A percentile compares a stretch with the other conserved stretches of the same genome.
These are phyloP conservation scores for Macrotis lagotis DNA, from an alignment of 2,113 vertebrate species.

Conservation along the genomic window DNA sequence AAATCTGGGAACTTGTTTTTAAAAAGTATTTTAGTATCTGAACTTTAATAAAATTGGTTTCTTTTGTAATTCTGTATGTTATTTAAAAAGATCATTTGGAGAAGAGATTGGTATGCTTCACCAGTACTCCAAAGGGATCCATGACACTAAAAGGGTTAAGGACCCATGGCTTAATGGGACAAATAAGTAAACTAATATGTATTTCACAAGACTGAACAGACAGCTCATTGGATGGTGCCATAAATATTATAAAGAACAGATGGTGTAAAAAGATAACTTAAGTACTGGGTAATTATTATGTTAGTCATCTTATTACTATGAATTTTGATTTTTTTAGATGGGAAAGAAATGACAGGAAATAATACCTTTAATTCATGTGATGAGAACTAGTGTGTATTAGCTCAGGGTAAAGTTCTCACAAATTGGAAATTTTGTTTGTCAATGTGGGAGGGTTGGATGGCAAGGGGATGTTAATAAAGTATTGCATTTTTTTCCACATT, in stretches of 20 bases:
- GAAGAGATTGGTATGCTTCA: not conserved
- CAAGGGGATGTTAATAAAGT: not conserved
- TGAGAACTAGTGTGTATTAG: constrained; percentile 39
- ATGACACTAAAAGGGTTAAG: not conserved
- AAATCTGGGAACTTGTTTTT: not conserved
- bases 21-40: not conserved
- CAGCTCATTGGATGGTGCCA: not conserved
- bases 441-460: not conserved
- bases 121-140: not conserved
- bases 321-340: constrained; percentile 25
- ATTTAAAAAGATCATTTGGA: not conserved
- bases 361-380: constrained; percentile 8
- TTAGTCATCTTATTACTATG: constrained; percentile 20
- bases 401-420: constrained; percentile 1
- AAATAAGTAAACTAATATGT: constrained; percentile 15
- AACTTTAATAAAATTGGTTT: not conserved
- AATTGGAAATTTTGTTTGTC: not conserved
- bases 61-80: not conserved
- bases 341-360: constrained; percentile 39
- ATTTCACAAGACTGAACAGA: constrained; percentile 4
- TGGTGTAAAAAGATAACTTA: constrained; percentile 8
- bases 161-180: not conserved
- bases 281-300: not conserved
- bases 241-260: constrained; percentile 33
- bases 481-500: not conserved